Evolutionary conservation across 2,797 vertebrate genomes (phyloP).

Genomic region (Onychomys arenicola): DNA sequence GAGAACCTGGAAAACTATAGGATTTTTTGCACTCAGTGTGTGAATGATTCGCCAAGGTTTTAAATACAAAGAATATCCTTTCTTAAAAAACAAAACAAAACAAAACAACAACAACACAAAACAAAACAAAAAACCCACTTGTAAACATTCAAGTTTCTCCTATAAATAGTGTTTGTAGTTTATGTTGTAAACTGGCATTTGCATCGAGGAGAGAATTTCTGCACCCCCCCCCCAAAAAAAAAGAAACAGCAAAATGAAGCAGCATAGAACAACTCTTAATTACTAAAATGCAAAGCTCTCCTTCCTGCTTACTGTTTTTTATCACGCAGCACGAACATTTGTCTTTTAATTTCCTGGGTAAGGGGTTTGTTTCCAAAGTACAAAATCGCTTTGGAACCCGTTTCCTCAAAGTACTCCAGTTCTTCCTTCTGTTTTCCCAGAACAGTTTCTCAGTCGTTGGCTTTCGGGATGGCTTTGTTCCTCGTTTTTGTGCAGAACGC

Average conservation of each 20-base stretch:
- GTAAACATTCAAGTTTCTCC: neutral
- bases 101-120: too few relatives aligned
- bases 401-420: conserved; percentile 16
- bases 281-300: conserved; percentile 30
- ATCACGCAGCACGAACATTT: conserved; percentile 12
- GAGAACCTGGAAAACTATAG: neutral
- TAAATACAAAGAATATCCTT: neutral
- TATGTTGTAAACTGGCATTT: conserved; percentile 4
- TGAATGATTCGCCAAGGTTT: conserved; percentile 25
- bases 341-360: conserved; percentile 56
- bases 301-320: conserved; percentile 29
- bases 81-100: too few relatives aligned
- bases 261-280: conserved; percentile 2
- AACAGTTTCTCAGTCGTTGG: conserved; percentile 9
- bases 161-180: neutral
- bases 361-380: conserved; percentile 57
- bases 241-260: neutral
- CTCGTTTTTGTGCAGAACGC: conserved; percentile 29
- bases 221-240: neutral
- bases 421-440: conserved; percentile 43
- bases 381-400: neutral
- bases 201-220: conserved; percentile 28
- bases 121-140: too few relatives aligned
- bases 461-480: conserved; percentile 36
- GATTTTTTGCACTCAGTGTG: conserved; percentile 18